These are phyloP conservation scores for Harlomillsia oculata DNA, from an alignment of 1,140 invertebrate species.

Conservation along the genomic window DNA sequence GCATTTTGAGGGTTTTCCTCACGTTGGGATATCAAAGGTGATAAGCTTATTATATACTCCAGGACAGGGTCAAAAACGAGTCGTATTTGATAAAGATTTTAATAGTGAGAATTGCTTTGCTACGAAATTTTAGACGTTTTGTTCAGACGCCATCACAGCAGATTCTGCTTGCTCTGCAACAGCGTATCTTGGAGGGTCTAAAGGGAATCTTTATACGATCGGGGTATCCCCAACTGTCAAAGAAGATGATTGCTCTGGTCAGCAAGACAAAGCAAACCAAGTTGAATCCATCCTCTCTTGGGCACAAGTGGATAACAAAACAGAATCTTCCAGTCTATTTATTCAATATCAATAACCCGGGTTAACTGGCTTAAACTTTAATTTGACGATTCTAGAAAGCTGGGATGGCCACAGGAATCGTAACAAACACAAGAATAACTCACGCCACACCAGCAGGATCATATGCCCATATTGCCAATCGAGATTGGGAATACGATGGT, in stretches of 20 bases:
- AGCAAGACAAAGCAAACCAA: slow-evolving; percentile 26
- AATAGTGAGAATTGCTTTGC: no score
- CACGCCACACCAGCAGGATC: slow-evolving; percentile 39
- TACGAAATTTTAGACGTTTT: slow-evolving; percentile 42
- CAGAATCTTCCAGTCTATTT: background rate
- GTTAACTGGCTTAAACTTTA: slow-evolving; percentile 37
- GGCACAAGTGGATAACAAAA: slow-evolving; percentile 34
- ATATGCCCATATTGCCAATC: slow-evolving; percentile 41
- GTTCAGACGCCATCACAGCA: slow-evolving; percentile 43
- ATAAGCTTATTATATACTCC: no score
- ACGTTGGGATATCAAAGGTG: slow-evolving; percentile 50
- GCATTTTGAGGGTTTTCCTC: slow-evolving; percentile 67
- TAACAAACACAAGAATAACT: slow-evolving; percentile 45
- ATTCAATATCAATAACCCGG: slow-evolving; percentile 42
- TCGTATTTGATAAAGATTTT: no score
- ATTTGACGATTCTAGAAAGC: slow-evolving; percentile 28
- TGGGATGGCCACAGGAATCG: slow-evolving; percentile 44
- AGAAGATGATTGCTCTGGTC: slow-evolving; percentile 25
- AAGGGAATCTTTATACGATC: slow-evolving; percentile 36
- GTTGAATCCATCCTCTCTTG: slow-evolving; percentile 23
- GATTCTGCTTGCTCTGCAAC: slow-evolving; percentile 47
- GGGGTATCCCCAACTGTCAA: slow-evolving; percentile 18
- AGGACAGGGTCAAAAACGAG: no score
- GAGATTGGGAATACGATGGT: slow-evolving; percentile 26
- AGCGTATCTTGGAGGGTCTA: slow-evolving; percentile 43